A percentile compares a stretch with the other conserved stretches of the same genome.
phyloP scores from a whole-genome alignment of 1,140 invertebrate species.

The Maniola jurtina region DNA sequence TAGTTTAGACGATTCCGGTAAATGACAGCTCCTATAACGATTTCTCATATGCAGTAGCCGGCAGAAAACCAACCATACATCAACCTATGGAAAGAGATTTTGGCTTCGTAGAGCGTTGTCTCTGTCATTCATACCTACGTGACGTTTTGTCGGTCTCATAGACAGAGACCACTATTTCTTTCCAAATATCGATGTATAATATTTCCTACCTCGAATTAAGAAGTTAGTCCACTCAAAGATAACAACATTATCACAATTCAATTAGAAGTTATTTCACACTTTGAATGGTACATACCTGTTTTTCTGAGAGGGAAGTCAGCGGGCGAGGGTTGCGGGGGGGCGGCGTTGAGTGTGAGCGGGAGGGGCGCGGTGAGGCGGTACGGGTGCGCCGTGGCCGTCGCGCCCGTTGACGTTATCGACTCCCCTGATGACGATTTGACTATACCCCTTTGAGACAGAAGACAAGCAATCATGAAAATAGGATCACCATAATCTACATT shows the following conservation, averaged over 20 bases:
- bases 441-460: constrained; percentile 71
- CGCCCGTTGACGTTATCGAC: constrained; percentile 79
- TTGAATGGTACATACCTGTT: constrained; percentile 86
- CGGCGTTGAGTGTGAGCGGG: constrained; percentile 80
- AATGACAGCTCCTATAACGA: too few species aligned
- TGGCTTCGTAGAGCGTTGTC: too few species aligned
- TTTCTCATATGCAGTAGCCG: too few species aligned
- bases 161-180: too few species aligned
- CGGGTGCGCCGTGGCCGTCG: constrained; percentile 82
- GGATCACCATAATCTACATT: neutral
- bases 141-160: too few species aligned
- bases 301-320: constrained; percentile 94
- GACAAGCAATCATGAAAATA: neutral
- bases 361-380: constrained; percentile 82
- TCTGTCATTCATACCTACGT: too few species aligned
- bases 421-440: constrained; percentile 81
- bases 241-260: constrained; percentile 12
- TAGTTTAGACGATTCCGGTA: too few species aligned
- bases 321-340: constrained; percentile 86
- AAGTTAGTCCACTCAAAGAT: constrained; percentile 16
- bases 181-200: too few species aligned
- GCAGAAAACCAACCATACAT: too few species aligned
- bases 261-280: neutral
- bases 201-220: neutral
- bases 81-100: too few species aligned